A percentile compares a stretch with the other conserved stretches of the same genome.
Evolutionary conservation across 2,113 vertebrate species (phyloP).

Genomic region (Onychostruthus taczanowskii): DNA sequence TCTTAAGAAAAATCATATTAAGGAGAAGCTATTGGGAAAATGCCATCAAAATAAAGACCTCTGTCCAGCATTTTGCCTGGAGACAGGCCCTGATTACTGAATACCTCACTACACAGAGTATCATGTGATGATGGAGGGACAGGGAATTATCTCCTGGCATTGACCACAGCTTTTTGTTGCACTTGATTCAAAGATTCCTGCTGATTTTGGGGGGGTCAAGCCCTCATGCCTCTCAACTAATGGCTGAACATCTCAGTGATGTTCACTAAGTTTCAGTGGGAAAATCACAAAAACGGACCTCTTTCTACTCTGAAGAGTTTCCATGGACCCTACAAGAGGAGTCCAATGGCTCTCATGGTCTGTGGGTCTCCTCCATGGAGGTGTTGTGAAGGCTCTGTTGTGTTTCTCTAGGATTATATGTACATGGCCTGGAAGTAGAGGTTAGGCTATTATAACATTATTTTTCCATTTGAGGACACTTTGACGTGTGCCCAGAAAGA

Average conservation of each 20-base stretch:
- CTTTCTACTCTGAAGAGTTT: neutral
- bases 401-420: neutral
- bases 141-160: neutral
- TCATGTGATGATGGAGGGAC: neutral
- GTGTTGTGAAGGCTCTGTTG: neutral
- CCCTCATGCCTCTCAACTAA: neutral
- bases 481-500: neutral
- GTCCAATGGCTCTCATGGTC: neutral
- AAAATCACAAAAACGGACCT: neutral
- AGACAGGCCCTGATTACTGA: neutral
- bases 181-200: neutral
- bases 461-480: slow-evolving; percentile 17
- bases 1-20: neutral
- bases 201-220: neutral
- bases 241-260: neutral
- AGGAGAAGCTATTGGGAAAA: neutral
- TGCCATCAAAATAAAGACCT: neutral
- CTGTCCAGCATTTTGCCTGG: neutral
- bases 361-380: neutral
- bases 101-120: neutral
- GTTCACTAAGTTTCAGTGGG: neutral
- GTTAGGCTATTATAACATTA: neutral
- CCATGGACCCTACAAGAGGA: neutral
- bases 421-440: neutral
- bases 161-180: neutral